Conservation (phyloP, 35 echinoderm and acorn worm genomes). For the Diadema setosum region DNA sequence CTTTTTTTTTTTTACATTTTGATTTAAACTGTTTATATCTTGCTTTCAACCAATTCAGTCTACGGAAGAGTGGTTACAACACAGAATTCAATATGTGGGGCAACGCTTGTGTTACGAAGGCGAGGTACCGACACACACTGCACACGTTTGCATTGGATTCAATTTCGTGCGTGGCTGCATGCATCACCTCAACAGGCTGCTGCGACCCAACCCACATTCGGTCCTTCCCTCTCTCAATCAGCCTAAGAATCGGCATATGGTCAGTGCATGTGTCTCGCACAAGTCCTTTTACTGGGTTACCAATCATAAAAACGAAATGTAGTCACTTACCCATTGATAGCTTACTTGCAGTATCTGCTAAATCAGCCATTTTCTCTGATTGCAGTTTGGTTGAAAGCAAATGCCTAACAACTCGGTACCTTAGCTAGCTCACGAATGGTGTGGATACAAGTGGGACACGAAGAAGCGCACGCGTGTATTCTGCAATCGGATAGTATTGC, state of each 20-base stretch:
- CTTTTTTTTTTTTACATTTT: too few relatives aligned
- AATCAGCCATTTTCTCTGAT: slow-evolving; percentile 5
- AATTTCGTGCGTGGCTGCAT: background rate
- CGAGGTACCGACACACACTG: background rate
- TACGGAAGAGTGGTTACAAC: too few relatives aligned
- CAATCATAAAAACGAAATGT: background rate
- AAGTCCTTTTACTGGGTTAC: background rate
- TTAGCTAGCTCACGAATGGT: too few relatives aligned
- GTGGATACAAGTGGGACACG: too few relatives aligned
- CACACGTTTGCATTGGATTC: background rate
- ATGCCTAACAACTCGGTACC: too few relatives aligned
- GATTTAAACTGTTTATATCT: too few relatives aligned
- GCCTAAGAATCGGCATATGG: background rate
- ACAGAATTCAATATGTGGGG: too few relatives aligned
- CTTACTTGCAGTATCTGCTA: background rate
- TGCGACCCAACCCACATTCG: background rate
- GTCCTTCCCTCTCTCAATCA: background rate
- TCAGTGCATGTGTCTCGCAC: background rate
- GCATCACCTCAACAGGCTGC: background rate
- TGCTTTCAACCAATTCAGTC: too few relatives aligned
- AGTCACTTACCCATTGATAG: background rate
- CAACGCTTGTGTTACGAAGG: too few relatives aligned
- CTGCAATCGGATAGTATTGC: too few relatives aligned
- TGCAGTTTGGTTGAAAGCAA: too few relatives aligned
- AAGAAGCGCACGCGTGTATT: too few relatives aligned